Evolutionary conservation across 2,113 vertebrate genomes (phyloP).

Genomic region (Cyprinodon brontotheroides): DNA sequence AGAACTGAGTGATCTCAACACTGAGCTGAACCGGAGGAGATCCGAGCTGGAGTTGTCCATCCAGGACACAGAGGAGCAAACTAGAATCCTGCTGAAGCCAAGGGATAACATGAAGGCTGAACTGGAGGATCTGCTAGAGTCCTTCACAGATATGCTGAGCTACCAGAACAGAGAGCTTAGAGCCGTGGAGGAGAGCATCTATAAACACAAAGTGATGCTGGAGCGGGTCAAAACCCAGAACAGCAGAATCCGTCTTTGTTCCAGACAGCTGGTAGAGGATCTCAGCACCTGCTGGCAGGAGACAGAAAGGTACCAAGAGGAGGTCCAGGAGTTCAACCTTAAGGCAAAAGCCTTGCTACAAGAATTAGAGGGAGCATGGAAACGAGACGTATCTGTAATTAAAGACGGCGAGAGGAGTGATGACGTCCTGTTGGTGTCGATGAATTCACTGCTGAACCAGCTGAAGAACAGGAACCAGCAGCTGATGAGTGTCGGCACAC

Average conservation of each 20-base stretch:
- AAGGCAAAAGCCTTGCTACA: background rate
- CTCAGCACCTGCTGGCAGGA: background rate
- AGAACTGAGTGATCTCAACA: slow-evolving; percentile 10
- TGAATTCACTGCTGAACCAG: background rate
- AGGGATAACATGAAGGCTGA: slow-evolving; percentile 50
- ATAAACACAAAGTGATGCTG: slow-evolving; percentile 43
- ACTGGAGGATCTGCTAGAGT: slow-evolving; percentile 28
- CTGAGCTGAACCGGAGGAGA: slow-evolving; percentile 27
- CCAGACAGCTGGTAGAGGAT: slow-evolving; percentile 40
- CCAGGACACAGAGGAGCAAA: slow-evolving; percentile 35
- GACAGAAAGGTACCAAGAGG: slow-evolving; percentile 7
- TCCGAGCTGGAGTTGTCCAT: slow-evolving; percentile 36
- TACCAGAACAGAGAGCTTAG: slow-evolving; percentile 52
- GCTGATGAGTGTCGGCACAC: slow-evolving; percentile 2
- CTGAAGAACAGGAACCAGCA: slow-evolving; percentile 30
- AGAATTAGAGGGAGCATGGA: slow-evolving; percentile 42
- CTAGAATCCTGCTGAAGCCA: slow-evolving; percentile 35
- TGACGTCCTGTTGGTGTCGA: background rate
- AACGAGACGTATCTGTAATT: background rate
- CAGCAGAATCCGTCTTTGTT: slow-evolving; percentile 58
- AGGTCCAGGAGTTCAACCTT: background rate
- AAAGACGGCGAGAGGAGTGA: slow-evolving; percentile 13
- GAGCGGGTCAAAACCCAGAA: slow-evolving; percentile 69
- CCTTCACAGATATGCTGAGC: slow-evolving; percentile 29
- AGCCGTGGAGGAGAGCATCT: slow-evolving; percentile 60